A percentile compares a stretch with the other conserved stretches of the same genome.
phyloP scores from a whole-genome alignment of 1,140 invertebrate species.

The Drosophila willistoni region DNA sequence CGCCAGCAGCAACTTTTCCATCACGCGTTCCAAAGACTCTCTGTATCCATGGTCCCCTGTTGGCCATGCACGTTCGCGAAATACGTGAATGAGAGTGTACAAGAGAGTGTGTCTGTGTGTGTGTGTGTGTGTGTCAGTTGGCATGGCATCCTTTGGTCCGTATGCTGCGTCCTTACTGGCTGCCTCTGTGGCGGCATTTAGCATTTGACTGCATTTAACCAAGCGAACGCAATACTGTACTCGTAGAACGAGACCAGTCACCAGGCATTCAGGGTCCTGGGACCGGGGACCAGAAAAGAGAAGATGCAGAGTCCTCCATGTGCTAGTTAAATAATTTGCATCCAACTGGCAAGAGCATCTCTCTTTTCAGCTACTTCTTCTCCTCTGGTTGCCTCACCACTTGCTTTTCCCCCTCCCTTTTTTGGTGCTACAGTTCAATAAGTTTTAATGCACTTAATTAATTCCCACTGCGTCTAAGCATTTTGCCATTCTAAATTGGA shows the following conservation, averaged over 20 bases:
- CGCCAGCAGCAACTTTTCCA: conserved; percentile 79
- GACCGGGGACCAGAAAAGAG: too few species aligned
- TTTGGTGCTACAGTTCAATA: conserved; percentile 65
- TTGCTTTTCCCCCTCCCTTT: not conserved
- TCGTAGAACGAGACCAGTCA: conserved; percentile 5
- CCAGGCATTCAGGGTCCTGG: not conserved
- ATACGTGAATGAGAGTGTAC: conserved; percentile 55
- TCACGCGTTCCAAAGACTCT: conserved; percentile 69
- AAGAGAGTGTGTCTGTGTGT: conserved; percentile 34
- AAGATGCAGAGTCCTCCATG: conserved; percentile 32
- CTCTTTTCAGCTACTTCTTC: not conserved
- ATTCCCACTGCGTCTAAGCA: conserved; percentile 59
- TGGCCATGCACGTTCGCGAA: conserved; percentile 64
- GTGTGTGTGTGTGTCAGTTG: conserved; percentile 21
- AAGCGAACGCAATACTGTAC: conserved; percentile 31
- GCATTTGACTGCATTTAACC: conserved; percentile 70
- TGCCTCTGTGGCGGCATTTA: conserved; percentile 70
- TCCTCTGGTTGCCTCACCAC: not conserved
- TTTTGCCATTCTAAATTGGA: conserved; percentile 73
- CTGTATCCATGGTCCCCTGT: conserved; percentile 56
- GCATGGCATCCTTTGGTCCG: conserved; percentile 5
- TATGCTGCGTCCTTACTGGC: conserved; percentile 16
- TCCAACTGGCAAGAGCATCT: conserved; percentile 44
- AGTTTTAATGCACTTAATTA: conserved; percentile 82
- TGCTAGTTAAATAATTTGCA: conserved; percentile 73